A percentile compares a stretch with the other conserved stretches of the same genome.
Evolutionary conservation across 2,888 invertebrate genomes (phyloP).

Genomic region (Drosophila subsilvestris): DNA sequence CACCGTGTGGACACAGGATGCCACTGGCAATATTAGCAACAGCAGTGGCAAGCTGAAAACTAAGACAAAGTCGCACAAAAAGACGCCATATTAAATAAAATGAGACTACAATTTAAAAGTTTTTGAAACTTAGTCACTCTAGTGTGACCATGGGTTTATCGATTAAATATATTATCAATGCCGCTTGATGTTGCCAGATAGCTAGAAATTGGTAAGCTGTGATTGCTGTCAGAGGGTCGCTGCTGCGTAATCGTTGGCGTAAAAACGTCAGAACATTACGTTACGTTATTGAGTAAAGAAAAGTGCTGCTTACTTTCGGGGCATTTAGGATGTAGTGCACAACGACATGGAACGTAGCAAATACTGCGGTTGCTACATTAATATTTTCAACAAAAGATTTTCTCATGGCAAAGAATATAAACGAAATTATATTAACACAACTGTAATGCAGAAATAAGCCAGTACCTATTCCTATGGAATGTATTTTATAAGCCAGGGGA

Average conservation of each 20-base stretch:
- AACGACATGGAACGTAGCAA: neutral
- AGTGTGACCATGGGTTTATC: too few relatives aligned
- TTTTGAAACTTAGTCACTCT: too few relatives aligned
- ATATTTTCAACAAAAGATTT: neutral
- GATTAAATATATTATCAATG: too few relatives aligned
- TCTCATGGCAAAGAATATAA: neutral
- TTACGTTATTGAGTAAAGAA: neutral
- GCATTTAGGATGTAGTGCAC: neutral
- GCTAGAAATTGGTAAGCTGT: neutral
- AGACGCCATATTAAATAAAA: conserved; percentile 55
- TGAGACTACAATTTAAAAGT: too few relatives aligned
- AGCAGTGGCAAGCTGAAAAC: conserved; percentile 52
- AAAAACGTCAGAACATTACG: conserved; percentile 2
- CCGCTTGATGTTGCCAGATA: neutral
- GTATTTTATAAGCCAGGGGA: too few relatives aligned
- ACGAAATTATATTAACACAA: neutral
- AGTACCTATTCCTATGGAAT: neutral
- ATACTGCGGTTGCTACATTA: neutral
- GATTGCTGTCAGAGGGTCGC: conserved; percentile 26
- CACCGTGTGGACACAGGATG: conserved; percentile 86
- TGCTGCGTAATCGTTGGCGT: neutral
- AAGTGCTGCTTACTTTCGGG: neutral
- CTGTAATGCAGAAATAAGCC: neutral
- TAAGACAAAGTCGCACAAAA: conserved; percentile 60
- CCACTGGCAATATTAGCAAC: neutral